Conservation (phyloP, 2,888 invertebrate species). For the Tigriopus californicus region DNA sequence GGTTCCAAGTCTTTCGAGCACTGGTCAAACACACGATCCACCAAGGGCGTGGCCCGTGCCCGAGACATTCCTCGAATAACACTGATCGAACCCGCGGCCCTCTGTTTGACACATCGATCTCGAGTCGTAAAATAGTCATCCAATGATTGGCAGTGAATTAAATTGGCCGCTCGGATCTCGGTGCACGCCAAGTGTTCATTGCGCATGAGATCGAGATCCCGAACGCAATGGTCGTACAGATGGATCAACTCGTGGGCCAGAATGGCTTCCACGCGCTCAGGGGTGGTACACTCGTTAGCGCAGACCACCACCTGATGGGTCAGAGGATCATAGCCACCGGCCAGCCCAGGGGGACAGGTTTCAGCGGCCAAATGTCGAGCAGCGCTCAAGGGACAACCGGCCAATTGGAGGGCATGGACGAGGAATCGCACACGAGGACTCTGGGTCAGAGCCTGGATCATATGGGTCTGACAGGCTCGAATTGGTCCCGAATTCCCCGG, state of each 20-base stretch:
- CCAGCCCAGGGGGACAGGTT: slow-evolving; percentile 61
- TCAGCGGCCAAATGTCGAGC: slow-evolving; percentile 79
- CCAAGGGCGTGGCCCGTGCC: slow-evolving; percentile 49
- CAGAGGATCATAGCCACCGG: slow-evolving; percentile 73
- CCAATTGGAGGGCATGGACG: slow-evolving; percentile 16
- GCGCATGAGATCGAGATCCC: slow-evolving; percentile 69
- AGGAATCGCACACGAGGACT: not conserved
- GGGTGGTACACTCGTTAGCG: slow-evolving; percentile 53
- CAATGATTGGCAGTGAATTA: not conserved
- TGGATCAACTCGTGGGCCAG: slow-evolving; percentile 84
- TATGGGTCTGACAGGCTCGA: slow-evolving; percentile 22
- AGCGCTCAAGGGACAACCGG: slow-evolving; percentile 54
- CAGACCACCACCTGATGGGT: slow-evolving; percentile 72
- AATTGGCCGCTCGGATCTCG: slow-evolving; percentile 33
- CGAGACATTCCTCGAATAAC: slow-evolving; percentile 54
- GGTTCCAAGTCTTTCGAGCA: slow-evolving; percentile 53
- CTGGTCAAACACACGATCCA: slow-evolving; percentile 69
- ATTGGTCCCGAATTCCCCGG: no score
- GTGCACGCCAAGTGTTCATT: slow-evolving; percentile 84
- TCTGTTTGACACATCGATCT: slow-evolving; percentile 68
- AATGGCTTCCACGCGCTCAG: slow-evolving; percentile 54
- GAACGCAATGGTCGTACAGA: slow-evolving; percentile 84
- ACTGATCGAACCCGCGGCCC: slow-evolving; percentile 63
- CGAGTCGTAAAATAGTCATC: not conserved
- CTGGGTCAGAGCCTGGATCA: slow-evolving; percentile 57